Evolutionary conservation across 2,888 invertebrate genomes (phyloP).

Genomic region (Labia minor): DNA sequence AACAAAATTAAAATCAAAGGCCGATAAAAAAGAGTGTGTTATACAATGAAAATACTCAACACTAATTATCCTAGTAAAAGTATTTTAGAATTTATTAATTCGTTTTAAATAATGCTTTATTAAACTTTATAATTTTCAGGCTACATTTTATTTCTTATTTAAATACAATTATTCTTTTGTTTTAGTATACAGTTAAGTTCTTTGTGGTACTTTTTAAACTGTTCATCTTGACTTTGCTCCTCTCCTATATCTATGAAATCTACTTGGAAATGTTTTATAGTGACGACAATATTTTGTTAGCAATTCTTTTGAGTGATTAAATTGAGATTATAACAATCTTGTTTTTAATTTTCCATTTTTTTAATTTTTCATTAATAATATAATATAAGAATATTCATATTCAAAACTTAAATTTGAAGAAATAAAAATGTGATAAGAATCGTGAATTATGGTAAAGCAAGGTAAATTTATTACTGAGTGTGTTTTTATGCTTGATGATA

Average conservation of each 20-base stretch:
- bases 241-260: neutral
- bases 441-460: neutral
- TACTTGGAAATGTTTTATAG: slow-evolving; percentile 6
- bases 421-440: no score
- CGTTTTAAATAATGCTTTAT: slow-evolving; percentile 8
- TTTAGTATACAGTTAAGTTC: neutral
- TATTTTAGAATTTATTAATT: neutral
- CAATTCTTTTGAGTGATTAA: slow-evolving; percentile 4
- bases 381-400: no score
- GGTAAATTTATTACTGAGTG: neutral
- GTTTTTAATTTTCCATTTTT: no score
- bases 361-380: no score
- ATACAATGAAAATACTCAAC: neutral
- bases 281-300: slow-evolving; percentile 13
- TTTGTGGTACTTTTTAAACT: neutral
- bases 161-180: neutral
- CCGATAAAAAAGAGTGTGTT: neutral
- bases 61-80: no score
- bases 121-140: neutral
- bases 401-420: no score
- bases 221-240: neutral
- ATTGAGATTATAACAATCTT: neutral
- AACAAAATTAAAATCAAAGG: neutral
- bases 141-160: no score
- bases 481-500: neutral